Percentiles rank a stretch among this genome's conserved stretches.
Evolutionary conservation across 2,797 vertebrate species (phyloP).

Genomic region (Sibirionetta formosa): DNA sequence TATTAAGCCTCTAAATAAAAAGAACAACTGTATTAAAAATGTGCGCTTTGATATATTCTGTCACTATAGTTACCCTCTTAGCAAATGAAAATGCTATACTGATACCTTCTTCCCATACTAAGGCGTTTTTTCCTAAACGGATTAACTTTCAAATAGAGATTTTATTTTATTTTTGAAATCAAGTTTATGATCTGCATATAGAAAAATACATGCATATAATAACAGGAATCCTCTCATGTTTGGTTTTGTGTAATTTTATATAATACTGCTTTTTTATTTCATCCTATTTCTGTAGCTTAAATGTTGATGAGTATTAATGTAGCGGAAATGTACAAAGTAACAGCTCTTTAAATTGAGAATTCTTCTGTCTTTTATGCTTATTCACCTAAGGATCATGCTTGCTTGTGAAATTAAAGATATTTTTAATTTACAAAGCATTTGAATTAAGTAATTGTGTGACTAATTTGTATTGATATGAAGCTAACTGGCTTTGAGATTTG

Average conservation of each 20-base stretch:
- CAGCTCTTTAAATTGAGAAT: not conserved
- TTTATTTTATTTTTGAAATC: not conserved
- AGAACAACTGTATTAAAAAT: not conserved
- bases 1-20: not conserved
- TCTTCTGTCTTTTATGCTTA: not conserved
- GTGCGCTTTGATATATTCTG: not conserved
- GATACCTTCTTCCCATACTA: not conserved
- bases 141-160: not conserved
- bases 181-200: not conserved
- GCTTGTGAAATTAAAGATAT: not conserved
- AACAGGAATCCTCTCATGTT: not conserved
- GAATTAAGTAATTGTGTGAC: not conserved
- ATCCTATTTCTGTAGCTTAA: not conserved
- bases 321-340: not conserved
- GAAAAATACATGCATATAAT: not conserved
- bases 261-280: not conserved
- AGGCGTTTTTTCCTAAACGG: not conserved
- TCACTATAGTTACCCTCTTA: not conserved
- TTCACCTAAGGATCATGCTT: not conserved
- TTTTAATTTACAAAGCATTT: not conserved
- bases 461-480: not conserved
- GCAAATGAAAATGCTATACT: not conserved
- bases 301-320: not conserved
- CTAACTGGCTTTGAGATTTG: not conserved
- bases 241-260: not conserved